A percentile compares a stretch with the other conserved stretches of the same genome.
These are phyloP conservation scores for Fundulus diaphanus DNA, from an alignment of 2,797 vertebrate species.

Conservation along the genomic window DNA sequence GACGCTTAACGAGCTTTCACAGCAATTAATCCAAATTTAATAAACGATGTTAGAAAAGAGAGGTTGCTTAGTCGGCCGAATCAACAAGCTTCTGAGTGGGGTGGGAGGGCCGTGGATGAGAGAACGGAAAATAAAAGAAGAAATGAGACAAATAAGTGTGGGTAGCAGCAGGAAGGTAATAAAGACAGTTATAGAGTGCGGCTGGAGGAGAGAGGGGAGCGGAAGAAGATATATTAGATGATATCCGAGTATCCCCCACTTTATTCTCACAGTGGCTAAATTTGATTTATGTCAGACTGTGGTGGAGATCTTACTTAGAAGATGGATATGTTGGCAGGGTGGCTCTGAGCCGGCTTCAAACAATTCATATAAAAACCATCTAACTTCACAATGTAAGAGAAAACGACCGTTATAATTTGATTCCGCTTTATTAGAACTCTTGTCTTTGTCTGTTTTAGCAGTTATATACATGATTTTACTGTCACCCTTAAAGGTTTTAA, in stretches of 20 bases:
- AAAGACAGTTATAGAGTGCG: slow-evolving; percentile 43
- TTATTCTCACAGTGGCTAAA: slow-evolving; percentile 49
- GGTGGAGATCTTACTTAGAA: slow-evolving; percentile 46
- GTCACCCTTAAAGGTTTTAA: neutral
- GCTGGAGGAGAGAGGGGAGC: slow-evolving; percentile 33
- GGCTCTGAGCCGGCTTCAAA: slow-evolving; percentile 3
- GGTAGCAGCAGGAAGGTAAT: slow-evolving; percentile 36
- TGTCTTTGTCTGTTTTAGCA: neutral
- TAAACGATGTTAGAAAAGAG: slow-evolving; percentile 56
- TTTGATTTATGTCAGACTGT: slow-evolving; percentile 46
- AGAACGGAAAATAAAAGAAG: slow-evolving; percentile 41
- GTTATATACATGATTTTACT: neutral
- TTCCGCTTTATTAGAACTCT: slow-evolving; percentile 14
- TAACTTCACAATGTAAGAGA: slow-evolving; percentile 3
- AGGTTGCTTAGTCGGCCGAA: slow-evolving; percentile 52
- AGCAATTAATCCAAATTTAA: slow-evolving; percentile 74
- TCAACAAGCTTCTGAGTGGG: slow-evolving; percentile 44
- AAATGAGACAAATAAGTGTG: slow-evolving; percentile 54
- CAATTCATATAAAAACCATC: slow-evolving; percentile 12
- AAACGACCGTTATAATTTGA: neutral
- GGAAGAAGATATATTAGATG: slow-evolving; percentile 40
- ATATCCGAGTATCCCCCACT: slow-evolving; percentile 57
- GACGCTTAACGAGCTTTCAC: slow-evolving; percentile 61
- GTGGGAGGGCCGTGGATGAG: slow-evolving; percentile 17
- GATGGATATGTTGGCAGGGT: slow-evolving; percentile 40